phyloP scores from a whole-genome alignment of 2,797 vertebrate genomes.

The Xenentodon cancila region DNA sequence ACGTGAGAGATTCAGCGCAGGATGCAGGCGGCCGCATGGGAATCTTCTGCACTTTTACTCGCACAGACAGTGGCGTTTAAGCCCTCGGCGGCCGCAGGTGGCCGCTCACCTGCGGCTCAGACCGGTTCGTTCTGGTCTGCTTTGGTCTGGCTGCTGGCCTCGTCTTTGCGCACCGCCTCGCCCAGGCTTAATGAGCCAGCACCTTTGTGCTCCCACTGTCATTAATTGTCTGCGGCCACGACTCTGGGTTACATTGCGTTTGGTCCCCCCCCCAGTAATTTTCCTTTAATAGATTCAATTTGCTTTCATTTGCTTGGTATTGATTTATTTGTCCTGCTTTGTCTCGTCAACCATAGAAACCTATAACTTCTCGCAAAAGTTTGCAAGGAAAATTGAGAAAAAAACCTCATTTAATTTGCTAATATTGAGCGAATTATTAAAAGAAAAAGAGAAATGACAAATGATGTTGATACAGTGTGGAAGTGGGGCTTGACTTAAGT shows the following conservation, averaged over 20 bases:
- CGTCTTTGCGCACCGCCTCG: constrained; percentile 39
- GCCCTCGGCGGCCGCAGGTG: no score
- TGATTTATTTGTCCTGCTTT: constrained; percentile 80
- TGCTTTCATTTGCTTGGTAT: constrained; percentile 81
- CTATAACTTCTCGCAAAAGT: constrained; percentile 74
- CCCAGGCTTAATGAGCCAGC: constrained; percentile 72
- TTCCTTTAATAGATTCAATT: constrained; percentile 80
- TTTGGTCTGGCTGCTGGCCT: constrained; percentile 48
- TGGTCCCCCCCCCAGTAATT: constrained; percentile 65
- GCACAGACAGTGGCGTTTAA: no score
- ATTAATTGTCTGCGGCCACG: constrained; percentile 69
- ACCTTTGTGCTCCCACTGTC: constrained; percentile 62
- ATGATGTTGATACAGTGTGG: constrained; percentile 56
- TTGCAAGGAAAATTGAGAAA: constrained; percentile 47
- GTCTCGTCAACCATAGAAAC: constrained; percentile 76
- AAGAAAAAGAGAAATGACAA: constrained; percentile 65
- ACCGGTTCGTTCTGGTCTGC: constrained; percentile 43
- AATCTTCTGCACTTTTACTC: no score
- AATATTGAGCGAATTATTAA: constrained; percentile 73
- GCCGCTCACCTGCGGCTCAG: neutral
- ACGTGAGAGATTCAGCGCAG: no score
- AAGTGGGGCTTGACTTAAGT: constrained; percentile 64
- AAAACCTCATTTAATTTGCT: constrained; percentile 72
- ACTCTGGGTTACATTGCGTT: constrained; percentile 53
- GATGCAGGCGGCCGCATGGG: no score